These are phyloP conservation scores for Sphaeramia orbicularis DNA, from an alignment of 2,797 vertebrate species.

Conservation along the genomic window DNA sequence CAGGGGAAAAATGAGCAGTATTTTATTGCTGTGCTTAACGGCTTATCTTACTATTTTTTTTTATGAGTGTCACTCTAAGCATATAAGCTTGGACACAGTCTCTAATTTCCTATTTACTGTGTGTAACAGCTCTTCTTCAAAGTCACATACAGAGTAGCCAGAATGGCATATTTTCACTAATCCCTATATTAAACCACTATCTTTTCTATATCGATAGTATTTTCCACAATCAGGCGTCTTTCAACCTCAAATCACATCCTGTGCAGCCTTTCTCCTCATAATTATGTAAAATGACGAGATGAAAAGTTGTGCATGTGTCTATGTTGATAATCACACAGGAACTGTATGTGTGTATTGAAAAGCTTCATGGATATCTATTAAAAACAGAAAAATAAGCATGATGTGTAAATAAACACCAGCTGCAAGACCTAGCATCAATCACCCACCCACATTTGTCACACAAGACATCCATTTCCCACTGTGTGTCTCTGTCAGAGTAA, in stretches of 20 bases:
- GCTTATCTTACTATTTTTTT: conserved; percentile 50
- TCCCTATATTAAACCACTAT: conserved; percentile 64
- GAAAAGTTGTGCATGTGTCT: conserved; percentile 13
- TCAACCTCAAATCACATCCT: conserved; percentile 19
- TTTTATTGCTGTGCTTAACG: conserved; percentile 53
- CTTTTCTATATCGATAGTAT: conserved; percentile 39
- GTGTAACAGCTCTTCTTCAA: conserved; percentile 57
- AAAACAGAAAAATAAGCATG: conserved; percentile 34
- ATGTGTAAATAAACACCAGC: conserved; percentile 38
- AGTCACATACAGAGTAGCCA: conserved; percentile 46
- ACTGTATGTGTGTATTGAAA: conserved; percentile 28
- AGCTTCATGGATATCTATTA: not conserved
- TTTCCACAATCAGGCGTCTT: conserved; percentile 31
- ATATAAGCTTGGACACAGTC: conserved; percentile 47
- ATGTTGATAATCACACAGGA: conserved; percentile 11
- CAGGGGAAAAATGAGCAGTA: conserved; percentile 52
- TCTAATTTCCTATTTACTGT: conserved; percentile 65
- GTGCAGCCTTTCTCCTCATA: conserved; percentile 31
- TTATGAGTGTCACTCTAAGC: conserved; percentile 42
- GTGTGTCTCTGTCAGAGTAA: conserved; percentile 7
- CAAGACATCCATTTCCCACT: conserved; percentile 7
- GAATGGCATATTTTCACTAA: conserved; percentile 65
- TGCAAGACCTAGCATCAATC: conserved; percentile 56
- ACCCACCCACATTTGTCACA: conserved; percentile 32
- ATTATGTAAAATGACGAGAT: conserved; percentile 29